Conservation (phyloP, 1,140 invertebrate species). For the Oppia nitens region DNA sequence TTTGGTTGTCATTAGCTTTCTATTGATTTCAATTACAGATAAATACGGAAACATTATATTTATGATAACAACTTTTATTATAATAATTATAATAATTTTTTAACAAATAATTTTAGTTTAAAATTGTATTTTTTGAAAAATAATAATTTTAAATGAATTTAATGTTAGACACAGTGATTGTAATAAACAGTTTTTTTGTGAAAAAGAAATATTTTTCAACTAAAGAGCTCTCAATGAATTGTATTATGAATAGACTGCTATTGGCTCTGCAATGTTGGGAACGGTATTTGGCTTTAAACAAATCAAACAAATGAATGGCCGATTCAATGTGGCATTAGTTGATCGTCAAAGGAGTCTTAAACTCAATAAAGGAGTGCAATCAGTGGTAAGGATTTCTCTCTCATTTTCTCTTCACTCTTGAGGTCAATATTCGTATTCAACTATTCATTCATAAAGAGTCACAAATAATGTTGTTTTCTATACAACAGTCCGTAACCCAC, state of each 20-base stretch:
- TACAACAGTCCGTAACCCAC: background rate
- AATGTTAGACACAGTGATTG: too few species aligned
- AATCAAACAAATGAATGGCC: background rate
- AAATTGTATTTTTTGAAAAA: background rate
- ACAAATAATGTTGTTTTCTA: too few species aligned
- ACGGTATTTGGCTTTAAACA: too few species aligned
- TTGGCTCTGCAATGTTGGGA: too few species aligned
- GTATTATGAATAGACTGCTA: too few species aligned
- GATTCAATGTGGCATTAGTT: background rate
- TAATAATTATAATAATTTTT: background rate
- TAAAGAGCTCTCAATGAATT: background rate
- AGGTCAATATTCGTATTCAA: background rate
- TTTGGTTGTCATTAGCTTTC: background rate
- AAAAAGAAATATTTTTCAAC: background rate
- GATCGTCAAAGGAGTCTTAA: background rate
- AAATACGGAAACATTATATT: background rate
- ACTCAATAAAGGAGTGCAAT: background rate
- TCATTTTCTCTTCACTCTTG: too few species aligned
- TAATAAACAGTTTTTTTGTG: background rate
- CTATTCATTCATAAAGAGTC: background rate
- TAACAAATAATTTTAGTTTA: background rate
- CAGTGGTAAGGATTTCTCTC: too few species aligned
- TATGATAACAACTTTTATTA: background rate
- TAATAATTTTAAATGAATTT: too few species aligned
- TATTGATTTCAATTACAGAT: slow-evolving; percentile 5